phyloP scores from a whole-genome alignment of 92 coral and sea anemone species.

The Anthopleura xanthogrammica region DNA sequence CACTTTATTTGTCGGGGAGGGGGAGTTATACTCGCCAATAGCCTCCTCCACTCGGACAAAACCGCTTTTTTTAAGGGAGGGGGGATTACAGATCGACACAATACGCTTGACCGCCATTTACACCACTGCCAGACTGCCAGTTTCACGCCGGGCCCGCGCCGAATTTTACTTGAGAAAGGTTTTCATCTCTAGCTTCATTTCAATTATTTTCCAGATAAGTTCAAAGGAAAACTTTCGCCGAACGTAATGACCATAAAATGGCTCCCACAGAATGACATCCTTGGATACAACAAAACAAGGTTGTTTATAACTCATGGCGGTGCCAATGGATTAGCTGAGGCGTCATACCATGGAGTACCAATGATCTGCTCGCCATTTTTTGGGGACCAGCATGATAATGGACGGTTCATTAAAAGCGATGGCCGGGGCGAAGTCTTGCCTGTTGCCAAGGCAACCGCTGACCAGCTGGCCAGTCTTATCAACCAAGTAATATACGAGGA shows the following conservation, averaged over 20 bases:
- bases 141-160: too few relatives aligned
- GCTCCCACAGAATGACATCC: constrained; percentile 36
- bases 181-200: neutral
- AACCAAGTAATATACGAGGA: constrained; percentile 10
- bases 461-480: constrained; percentile 16
- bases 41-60: too few relatives aligned
- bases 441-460: constrained; percentile 5
- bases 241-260: constrained; percentile 12
- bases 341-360: constrained; percentile 27
- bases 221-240: constrained; percentile 3
- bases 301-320: constrained; percentile 31
- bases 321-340: constrained; percentile 16
- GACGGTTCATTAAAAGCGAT: constrained; percentile 1
- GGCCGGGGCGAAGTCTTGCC: constrained; percentile 23
- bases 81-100: too few relatives aligned
- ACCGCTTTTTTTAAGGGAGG: too few relatives aligned
- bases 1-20: too few relatives aligned
- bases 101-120: too few relatives aligned
- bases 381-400: constrained; percentile 27
- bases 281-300: constrained; percentile 11
- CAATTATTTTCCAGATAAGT: neutral
- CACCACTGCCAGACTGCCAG: too few relatives aligned
- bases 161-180: neutral
- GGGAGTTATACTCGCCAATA: too few relatives aligned
- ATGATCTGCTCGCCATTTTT: constrained; percentile 22